Evolutionary conservation across 1,140 invertebrate genomes (phyloP), one percentile per base, ranked within the genome.

Genomic region (Steinernema khuongi): DNA sequence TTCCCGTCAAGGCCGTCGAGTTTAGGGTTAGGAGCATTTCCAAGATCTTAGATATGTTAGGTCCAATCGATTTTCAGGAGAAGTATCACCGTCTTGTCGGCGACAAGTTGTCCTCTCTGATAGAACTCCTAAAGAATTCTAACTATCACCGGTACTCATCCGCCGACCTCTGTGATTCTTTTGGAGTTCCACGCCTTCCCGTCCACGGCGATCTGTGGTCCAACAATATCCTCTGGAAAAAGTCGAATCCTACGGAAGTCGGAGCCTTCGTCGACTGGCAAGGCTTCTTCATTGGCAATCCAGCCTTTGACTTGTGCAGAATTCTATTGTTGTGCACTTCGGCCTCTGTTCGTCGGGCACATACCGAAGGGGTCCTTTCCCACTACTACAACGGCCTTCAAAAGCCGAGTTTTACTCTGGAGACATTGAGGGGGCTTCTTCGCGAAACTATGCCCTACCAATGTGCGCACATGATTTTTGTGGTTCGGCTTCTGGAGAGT

Each of bases 131-230:
- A 7, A 11, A 22, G 50, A 22, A 60, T 22, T 2, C 50, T 4
- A 22, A 60, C 11, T 60, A 60, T 22, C 50, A 60, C 22, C 50
- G 50, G 4, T 60, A 60, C 50, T n/a, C 50, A 4, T 11, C 50
- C 2, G 50, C 11, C 4, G 26, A 14, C 26, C 11, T 60, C 50
- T 14, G 11, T 22, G 50, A 60, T 7, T 4, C 50, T 14, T 14
- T 60, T 4, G 22, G 22, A 7, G 11, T 60, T 22, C 50, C 50
- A 14, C 11, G 50, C 4, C 14, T 60, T 2, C 50, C 26, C 50
- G 50, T 60, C 14, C 50, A 60, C 50, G 50, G 50, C 50, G 50
- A 60, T 26, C 19, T 60, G 50, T 60, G 50, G 50, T 60, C 50
- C 4, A 11, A 17, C 11, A 60, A 60, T 22, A 60, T 60, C 19